Base-by-base conservation (phyloP, 1,140 invertebrate genomes). In the Drosophila melanica region DNA sequence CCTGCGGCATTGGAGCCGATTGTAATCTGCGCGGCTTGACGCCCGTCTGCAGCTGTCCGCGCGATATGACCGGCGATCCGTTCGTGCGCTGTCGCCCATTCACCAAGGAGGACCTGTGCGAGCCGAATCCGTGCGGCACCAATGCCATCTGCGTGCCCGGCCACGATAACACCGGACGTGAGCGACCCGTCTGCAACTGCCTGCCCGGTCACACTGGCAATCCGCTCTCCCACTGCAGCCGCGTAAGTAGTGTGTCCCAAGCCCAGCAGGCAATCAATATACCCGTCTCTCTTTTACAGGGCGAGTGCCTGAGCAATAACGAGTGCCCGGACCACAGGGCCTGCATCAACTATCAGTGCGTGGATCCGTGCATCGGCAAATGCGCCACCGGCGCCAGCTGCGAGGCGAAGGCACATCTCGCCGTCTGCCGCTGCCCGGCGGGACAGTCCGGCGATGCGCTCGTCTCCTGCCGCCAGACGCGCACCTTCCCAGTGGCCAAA, bases 31-130 rank as follows among this genome's bases (percentile, higher is more conserved):
- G 95, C 8, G 95, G 96, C 0, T 93, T 94, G 71, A 98, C 95
- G 23, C 96, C 95, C 18, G 94, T 97, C 30, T 97, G 97, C 92
- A 96, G 95, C 44, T 98, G 97, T 91, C 97, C 97, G 3, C 95
- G 93, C 81, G 95, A 97, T 85, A 97, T 96, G 95, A 97, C 96
- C 20, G 97, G 97, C 3, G 95, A 97, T 94, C 96, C 97, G 12
- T 98, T 97, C 91, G 93, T 95, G 1, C 94, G 94, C 74, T 97
- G 97, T 92, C 94, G 96, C 77, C 96, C 95, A 54, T 97, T 97
- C 79, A 95, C 95, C 90, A 94, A 95, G 81, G 96, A 94, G 79
- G 96, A 97, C 86, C 93, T 97, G 0, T 97, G 96, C 82, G 94
- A 95, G 50, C 96, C 96, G 0, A 97, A 97, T 92, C 96, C 97